phyloP scores from a whole-genome alignment of 2,888 invertebrate genomes.

The Calliopum simillimum region DNA sequence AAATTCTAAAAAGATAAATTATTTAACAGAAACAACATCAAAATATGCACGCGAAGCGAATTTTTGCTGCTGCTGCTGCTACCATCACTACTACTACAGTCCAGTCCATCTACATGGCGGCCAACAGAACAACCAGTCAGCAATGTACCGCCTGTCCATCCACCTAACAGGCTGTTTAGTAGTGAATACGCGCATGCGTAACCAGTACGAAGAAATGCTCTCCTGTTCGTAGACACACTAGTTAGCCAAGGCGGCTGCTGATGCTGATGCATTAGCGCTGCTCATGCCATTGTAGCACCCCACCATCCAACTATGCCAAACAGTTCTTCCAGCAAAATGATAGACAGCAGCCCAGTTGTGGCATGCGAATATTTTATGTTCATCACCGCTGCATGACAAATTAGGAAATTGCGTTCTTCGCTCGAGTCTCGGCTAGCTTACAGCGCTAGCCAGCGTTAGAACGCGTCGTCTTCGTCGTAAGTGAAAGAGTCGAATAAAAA shows the following conservation, averaged over 20 bases:
- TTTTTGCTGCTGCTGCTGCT: neutral
- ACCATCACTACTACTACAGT: neutral
- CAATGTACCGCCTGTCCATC: conserved; percentile 2
- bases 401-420: conserved; percentile 33
- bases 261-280: neutral
- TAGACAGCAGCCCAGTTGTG: conserved; percentile 31
- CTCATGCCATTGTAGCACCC: neutral
- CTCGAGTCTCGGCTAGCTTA: neutral
- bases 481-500: conserved; percentile 14
- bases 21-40: conserved; percentile 14
- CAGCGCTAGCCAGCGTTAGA: neutral
- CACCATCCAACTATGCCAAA: conserved; percentile 29
- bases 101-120: neutral
- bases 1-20: conserved; percentile 33
- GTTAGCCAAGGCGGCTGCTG: conserved; percentile 27
- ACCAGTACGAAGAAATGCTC: conserved; percentile 44
- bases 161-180: conserved; percentile 4
- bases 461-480: neutral
- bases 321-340: conserved; percentile 36
- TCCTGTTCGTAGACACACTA: conserved; percentile 6
- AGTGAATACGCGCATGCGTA: conserved; percentile 47
- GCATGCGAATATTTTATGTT: conserved; percentile 45
- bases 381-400: conserved; percentile 45
- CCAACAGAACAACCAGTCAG: neutral
- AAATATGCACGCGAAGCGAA: conserved; percentile 8